Base-by-base conservation (phyloP, 2,888 invertebrate species). In the Argynnis bischoffii region DNA sequence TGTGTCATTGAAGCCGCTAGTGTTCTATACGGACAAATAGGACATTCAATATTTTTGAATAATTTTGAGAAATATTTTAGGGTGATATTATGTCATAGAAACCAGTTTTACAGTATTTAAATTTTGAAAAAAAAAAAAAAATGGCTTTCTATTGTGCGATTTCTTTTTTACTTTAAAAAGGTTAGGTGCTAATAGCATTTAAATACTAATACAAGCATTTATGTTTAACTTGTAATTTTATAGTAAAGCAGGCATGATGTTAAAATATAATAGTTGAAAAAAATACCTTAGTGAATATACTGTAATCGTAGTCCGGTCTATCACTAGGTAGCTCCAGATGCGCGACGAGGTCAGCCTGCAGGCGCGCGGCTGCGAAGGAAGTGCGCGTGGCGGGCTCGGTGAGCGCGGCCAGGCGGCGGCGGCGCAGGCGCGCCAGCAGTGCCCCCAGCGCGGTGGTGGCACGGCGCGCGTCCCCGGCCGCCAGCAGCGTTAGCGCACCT, bases 261-360 rank as follows among this genome's bases (percentile, higher is more conserved):
- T 18, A 18, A 18, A 18, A 18, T 18, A 18, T 18, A 48, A 2
- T 50, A 50, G 14, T n/a, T 6, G 14, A 3, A 1, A 41, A n/a
- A 6, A 35, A 48, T 64, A 83, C 84, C 75, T 77, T 76, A 0
- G 65, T 53, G 14, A 86, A 77, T 54, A 79, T 75, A 4, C 80
- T 79, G 18, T 74, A 69, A 50, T 83, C 79, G 47, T 79, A 72
- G 3, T 77, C 76, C 0, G 75, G 75, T 3, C 74, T 77, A 48
- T 81, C 87, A 75, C 96, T 83, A 3, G 84, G 78, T 54, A 90
- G 77, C 74, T 89, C 89, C 1, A 81, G 72, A 73, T 84, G 85
- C 15, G 80, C 80, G 56, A 83, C 69, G 50, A 87, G 74, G 68
- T 85, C 81, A 6, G 78, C 79, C 6, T 75, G 81, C 48, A 84